Evolutionary conservation across 2,113 vertebrate species (phyloP), one percentile per base, ranked within the genome.

Genomic region (Monopterus albus): DNA sequence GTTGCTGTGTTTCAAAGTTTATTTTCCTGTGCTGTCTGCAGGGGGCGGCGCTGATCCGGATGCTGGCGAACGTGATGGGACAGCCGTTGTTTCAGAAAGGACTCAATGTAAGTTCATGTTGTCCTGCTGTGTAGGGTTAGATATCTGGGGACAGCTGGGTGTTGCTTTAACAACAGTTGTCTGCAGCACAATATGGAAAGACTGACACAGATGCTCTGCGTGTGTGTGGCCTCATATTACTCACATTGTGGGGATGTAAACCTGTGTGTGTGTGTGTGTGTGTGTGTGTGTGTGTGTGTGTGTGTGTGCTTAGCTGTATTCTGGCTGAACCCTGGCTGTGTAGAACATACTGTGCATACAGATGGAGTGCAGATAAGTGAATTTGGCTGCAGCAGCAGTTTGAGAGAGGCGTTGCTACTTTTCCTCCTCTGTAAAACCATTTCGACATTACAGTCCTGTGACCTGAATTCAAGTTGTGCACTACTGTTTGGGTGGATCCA

Each of bases 1-100:
- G 49, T 20, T 18, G 17, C 33, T 4, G 7, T 12, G 6, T 42
- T 23, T 51, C 5, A 36, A 17, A 2, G 21, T 25, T 29, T 65
- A 40, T 40, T 52, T 69, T 40, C 72, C 36, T 67, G 49, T 42
- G 13, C 21, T 6, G 25, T 29, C 81, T 49, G 2, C 20, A 99
- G 98, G 98, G 98, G 69, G 98, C 98, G 28, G 96, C 97, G 52
- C 91, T 99, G 88, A 99, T 99, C 94, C 94, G 97, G 91, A 99
- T 99, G 97, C 72, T 99, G 92, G 97, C 97, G 55, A 97, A 96
- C 87, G 96, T 98, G 92, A 98, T 99, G 97, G 97, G 97, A 75
- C 95, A 96, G 84, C 88, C 94, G 11, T 91, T 97, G 56, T 99
- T 99, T 94, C 96, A 96, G 84, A 96, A 91, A 83, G 97, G 96